phyloP scores from a whole-genome alignment of 2,113 vertebrate species.

The Phainopepla nitens region DNA sequence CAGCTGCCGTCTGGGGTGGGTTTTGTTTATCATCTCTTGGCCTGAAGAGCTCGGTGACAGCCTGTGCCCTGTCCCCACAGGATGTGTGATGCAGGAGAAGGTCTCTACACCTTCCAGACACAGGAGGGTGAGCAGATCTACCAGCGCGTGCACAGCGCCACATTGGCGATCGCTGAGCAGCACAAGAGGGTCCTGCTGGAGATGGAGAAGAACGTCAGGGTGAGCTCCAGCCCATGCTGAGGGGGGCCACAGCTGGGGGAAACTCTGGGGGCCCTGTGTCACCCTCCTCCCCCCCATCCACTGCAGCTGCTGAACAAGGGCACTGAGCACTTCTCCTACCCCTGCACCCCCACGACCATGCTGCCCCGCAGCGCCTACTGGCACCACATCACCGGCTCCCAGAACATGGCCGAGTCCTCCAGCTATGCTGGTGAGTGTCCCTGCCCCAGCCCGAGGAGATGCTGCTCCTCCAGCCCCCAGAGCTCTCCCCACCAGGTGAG shows the following conservation, averaged over 20 bases:
- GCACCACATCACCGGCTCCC: conserved; percentile 93
- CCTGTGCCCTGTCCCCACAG: conserved; percentile 39
- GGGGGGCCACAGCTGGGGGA: neutral
- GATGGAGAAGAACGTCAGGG: conserved; percentile 92
- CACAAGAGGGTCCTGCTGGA: conserved; percentile 92
- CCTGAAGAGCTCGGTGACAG: neutral
- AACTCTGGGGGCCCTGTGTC: neutral
- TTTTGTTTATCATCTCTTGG: neutral
- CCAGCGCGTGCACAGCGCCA: conserved; percentile 92
- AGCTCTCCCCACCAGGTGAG: neutral
- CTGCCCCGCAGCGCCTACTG: conserved; percentile 94
- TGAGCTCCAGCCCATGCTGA: conserved; percentile 52
- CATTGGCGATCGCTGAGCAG: conserved; percentile 90
- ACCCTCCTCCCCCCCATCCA: neutral
- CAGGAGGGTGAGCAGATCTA: conserved; percentile 96
- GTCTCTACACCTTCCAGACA: conserved; percentile 97
- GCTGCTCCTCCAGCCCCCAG: neutral
- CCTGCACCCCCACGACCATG: conserved; percentile 90
- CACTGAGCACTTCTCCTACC: conserved; percentile 84
- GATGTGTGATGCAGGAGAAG: conserved; percentile 94
- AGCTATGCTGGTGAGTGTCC: conserved; percentile 71
- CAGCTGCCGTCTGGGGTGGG: neutral
- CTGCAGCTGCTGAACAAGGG: conserved; percentile 84
- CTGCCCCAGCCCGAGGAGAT: accelerated
- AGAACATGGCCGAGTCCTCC: conserved; percentile 76